These are phyloP conservation scores for Megalurothrips usitatus DNA, from an alignment of 2,888 invertebrate species.

Conservation along the genomic window DNA sequence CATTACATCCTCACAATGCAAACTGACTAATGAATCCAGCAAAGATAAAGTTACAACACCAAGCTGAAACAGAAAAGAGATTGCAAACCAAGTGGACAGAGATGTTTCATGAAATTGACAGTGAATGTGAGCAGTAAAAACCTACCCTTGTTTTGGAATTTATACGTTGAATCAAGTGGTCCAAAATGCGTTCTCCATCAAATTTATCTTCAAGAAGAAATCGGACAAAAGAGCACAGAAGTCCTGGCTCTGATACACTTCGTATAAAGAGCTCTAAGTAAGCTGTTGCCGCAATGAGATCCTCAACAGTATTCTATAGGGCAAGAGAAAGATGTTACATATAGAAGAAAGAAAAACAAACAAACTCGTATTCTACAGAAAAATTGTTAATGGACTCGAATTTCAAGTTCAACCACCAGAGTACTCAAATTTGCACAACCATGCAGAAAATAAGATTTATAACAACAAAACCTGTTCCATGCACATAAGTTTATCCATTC, in stretches of 20 bases:
- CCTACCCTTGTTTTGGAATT: constrained; percentile 68
- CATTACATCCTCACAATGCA: constrained; percentile 96
- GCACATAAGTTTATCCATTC: background rate
- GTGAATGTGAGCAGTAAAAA: constrained; percentile 34
- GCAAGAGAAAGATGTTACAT: too few relatives aligned
- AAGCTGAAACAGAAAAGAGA: constrained; percentile 49
- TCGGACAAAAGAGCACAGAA: constrained; percentile 75
- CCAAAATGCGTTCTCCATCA: constrained; percentile 76
- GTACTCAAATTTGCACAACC: background rate
- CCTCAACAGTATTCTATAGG: constrained; percentile 75
- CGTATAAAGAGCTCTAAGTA: constrained; percentile 88
- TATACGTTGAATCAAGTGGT: constrained; percentile 75
- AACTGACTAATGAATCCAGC: constrained; percentile 82
- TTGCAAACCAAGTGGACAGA: background rate
- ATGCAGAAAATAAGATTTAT: background rate
- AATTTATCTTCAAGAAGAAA: constrained; percentile 80
- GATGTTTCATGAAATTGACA: constrained; percentile 14
- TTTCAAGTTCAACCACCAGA: too few relatives aligned
- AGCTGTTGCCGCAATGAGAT: constrained; percentile 87
- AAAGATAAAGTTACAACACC: constrained; percentile 85
- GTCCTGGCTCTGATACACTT: constrained; percentile 77
- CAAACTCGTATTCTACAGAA: too few relatives aligned
- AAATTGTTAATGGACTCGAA: too few relatives aligned
- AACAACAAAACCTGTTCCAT: too few relatives aligned
- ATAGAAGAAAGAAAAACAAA: too few relatives aligned